Base-by-base conservation (phyloP, 2,888 invertebrate genomes). In the Tortricodes alternella region DNA sequence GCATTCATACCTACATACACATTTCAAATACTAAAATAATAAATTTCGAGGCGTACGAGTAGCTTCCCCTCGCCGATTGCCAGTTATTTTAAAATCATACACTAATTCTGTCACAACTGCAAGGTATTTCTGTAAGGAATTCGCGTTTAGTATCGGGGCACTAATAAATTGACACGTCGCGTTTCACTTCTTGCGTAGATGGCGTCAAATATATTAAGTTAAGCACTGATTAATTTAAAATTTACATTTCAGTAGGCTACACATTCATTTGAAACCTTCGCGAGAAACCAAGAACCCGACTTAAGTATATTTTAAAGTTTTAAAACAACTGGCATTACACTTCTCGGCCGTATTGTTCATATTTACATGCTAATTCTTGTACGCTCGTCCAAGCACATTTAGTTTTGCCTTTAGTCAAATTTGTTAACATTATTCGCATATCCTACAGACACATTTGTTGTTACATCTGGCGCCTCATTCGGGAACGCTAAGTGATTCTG, bases 11-110 rank as follows among this genome's bases (percentile, higher is more conserved):
- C n/a, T n/a, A 9, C 35, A 23, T 41, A 15, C 21, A 24, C 53
- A 23, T 34, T 39, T 46, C 46, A 32, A 53, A 35, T 35, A 34
- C 46, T 48, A 56, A 44, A 43, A 50, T 44, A 43, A 41, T 27
- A 15, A 50, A 50, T 56, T 56, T 56, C 49, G 56, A 50, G 49
- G 50, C 50, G 32, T 23, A 49, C 44, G 37, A 23, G 49, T 44
- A 29, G 48, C 38, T 32, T 32, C 34, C 19, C 44, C 37, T 41
- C 35, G 48, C 41, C 18, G 35, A 48, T 21, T 19, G 41, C 35
- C 44, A 46, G 32, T 39, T 23, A 53, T 46, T 53, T 39, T 32
- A 29, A 53, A 24, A 39, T 44, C 46, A 29, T 21, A 27, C 11
- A 39, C 32, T 46, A 46, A 53, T 44, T 44, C 44, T 44, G 44